A percentile compares a stretch with the other conserved stretches of the same genome.
These are phyloP conservation scores for Acrocyrtus sp. DNA, from an alignment of 2,888 invertebrate genomes.

Conservation along the genomic window DNA sequence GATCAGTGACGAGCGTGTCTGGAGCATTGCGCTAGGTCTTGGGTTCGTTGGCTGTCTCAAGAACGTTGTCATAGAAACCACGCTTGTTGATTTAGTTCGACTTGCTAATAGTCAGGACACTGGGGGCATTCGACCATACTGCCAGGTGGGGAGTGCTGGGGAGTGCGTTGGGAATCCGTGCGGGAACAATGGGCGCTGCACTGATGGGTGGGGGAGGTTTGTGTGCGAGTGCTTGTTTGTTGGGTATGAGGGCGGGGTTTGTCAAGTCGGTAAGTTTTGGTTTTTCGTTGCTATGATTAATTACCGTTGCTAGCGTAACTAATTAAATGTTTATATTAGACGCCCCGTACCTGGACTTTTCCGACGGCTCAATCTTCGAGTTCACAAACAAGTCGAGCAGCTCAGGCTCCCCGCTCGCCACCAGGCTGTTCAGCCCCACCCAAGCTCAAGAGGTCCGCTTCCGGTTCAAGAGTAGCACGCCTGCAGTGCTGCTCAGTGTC, in stretches of 20 bases:
- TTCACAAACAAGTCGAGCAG: conserved; percentile 20
- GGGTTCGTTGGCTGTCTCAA: conserved; percentile 95
- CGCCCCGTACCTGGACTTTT: conserved; percentile 28
- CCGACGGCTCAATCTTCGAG: conserved; percentile 29
- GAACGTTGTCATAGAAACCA: conserved; percentile 87
- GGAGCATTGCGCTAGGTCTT: conserved; percentile 88
- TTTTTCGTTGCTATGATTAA: conserved; percentile 4
- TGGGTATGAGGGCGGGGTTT: conserved; percentile 88
- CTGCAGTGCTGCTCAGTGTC: no score
- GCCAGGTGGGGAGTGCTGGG: conserved; percentile 79
- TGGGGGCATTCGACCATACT: conserved; percentile 65
- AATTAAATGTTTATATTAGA: conserved; percentile 11
- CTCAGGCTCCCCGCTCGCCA: neutral
- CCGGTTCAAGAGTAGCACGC: conserved; percentile 29
- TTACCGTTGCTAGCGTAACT: neutral
- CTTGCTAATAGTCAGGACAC: conserved; percentile 87
- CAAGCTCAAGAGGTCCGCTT: conserved; percentile 47
- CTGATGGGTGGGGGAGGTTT: conserved; percentile 95
- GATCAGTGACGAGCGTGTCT: conserved; percentile 69
- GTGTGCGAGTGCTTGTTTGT: conserved; percentile 93
- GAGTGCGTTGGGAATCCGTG: conserved; percentile 89
- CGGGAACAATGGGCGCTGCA: conserved; percentile 86
- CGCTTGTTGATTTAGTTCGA: conserved; percentile 87
- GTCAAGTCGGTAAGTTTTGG: conserved; percentile 77
- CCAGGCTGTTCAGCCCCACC: conserved; percentile 8